Evolutionary conservation across 2,797 vertebrate genomes (phyloP), one percentile per base, ranked within the genome.

Genomic region (Erethizon dorsatum): DNA sequence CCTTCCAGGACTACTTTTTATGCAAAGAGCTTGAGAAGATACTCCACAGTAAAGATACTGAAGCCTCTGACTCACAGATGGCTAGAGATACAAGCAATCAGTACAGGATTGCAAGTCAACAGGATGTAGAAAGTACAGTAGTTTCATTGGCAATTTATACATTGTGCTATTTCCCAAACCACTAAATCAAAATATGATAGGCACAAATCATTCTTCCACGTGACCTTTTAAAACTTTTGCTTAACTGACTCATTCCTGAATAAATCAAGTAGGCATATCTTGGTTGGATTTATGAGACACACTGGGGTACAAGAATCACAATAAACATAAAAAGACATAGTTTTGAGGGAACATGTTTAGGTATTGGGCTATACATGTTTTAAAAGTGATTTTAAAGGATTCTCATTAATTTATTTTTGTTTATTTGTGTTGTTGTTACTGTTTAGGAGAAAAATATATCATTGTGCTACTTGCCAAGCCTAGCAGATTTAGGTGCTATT

Each of bases 361-460:
- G 1, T 88, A 56, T 86, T 82, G 92, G 83, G 13, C 22, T 45
- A 67, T 33, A 22, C 2, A 24, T 54, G 12, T 26, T 94, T 95
- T 79, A 85, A 69, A 88, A n/a, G 28, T 65, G 24, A 89, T 37
- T 85, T 88, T 86, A 71, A 78, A 82, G 7, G 11, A 65, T 78
- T 84, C 56, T 85, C 45, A 78, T 83, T 89, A 83, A 65, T 88
- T 75, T 61, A 47, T 56, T 94, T 82, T 89, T 97, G 12, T 75
- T 93, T 93, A 82, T 71, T 80, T 63, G 57, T 90, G 41, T 57
- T 61, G 26, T 78, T 65, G 13, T 83, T 84, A 69, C 22, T 63
- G 0, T 67, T 84, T 75, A 45, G 45, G 63, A 45, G 33, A 26
- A 95, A 90, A 71, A 71, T 63, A 50, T 31, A 79, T 45, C 26